Evolutionary conservation across 2,888 invertebrate genomes (phyloP), one percentile per base, ranked within the genome.

Genomic region (Amphipoea oculea): DNA sequence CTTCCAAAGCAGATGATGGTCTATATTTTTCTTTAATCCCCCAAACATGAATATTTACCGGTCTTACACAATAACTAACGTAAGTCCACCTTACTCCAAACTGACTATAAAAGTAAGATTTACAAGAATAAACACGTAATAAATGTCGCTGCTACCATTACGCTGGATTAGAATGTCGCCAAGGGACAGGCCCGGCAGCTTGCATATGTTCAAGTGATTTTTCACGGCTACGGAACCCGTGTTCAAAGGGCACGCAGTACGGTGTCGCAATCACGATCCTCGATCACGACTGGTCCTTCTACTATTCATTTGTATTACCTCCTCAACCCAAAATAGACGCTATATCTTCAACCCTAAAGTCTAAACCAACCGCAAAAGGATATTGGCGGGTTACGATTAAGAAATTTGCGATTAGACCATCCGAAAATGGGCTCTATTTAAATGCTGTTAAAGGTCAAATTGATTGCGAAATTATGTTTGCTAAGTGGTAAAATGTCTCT

Each of bases 121-220:
- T 81, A 82, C 75, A 74, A 80, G 78, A 78, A 73, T 84, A 83
- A 84, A 82, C 76, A 83, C 73, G 68, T 71, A 78, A 81, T 82
- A 83, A 81, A 76, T 84, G 78, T 79, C 86, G 89, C 79, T 95
- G 92, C 93, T 91, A 90, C 90, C 94, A 81, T 86, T 95, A 93
- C 94, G 77, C 63, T 82, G 94, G 95, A 96, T 96, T 96, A 96
- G 96, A 96, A 94, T 94, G 94, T 96, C 90, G 92, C 92, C 88
- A 91, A 90, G 89, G 92, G 89, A 89, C 91, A 93, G 94, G 93
- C 93, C 93, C 91, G 94, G 94, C 92, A 91, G 89, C 94, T 95
- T 96, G 96, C 96, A 97, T 95, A 95, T 96, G 97, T 96, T 95
- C 94, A 94, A 96, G 95, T 96, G 96, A 96, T 96, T 96, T 96